Percentiles rank a stretch among this genome's conserved stretches.
phyloP scores from a whole-genome alignment of 2,797 vertebrate genomes.

The Aythya fuligula region DNA sequence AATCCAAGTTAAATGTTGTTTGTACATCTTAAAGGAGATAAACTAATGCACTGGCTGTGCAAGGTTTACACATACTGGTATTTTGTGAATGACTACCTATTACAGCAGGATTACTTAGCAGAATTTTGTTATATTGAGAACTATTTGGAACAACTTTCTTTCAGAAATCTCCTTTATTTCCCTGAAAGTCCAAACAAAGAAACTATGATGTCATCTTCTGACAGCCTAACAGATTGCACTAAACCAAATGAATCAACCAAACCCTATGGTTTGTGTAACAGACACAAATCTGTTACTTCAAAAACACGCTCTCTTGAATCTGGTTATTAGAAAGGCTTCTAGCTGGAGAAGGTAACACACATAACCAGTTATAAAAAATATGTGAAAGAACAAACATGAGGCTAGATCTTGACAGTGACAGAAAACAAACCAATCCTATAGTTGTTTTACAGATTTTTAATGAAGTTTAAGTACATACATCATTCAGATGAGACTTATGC shows the following conservation, averaged over 20 bases:
- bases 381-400: neutral
- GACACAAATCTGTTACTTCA: neutral
- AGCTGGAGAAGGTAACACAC: neutral
- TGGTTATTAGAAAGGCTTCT: neutral
- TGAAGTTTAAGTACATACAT: neutral
- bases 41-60: neutral
- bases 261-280: neutral
- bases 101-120: neutral
- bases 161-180: neutral
- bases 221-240: neutral
- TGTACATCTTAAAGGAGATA: neutral
- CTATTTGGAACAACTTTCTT: neutral
- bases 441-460: neutral
- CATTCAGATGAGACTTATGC: neutral
- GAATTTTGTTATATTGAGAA: no score
- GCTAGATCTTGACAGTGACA: neutral
- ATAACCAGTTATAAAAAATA: neutral
- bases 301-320: neutral
- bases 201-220: conserved; percentile 1
- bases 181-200: neutral
- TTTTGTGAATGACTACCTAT: neutral
- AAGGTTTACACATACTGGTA: neutral
- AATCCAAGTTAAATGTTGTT: neutral
- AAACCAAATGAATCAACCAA: neutral
- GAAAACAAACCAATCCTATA: neutral